Evolutionary conservation across 2,888 invertebrate species (phyloP).

Genomic region (Ophion ventricosus): DNA sequence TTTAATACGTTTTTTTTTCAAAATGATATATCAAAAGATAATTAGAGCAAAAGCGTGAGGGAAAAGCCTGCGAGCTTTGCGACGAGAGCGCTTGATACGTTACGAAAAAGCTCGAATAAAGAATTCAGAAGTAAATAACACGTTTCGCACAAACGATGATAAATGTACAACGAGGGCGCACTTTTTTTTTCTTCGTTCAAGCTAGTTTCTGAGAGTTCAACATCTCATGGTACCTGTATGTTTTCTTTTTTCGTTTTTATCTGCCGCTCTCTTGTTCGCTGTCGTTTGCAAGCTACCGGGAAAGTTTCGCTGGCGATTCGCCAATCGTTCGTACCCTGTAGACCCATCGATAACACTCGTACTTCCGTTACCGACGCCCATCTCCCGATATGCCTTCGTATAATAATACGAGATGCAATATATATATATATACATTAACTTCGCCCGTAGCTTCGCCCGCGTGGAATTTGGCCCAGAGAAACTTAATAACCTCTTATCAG

Average conservation of each 20-base stretch:
- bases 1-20: too few species aligned
- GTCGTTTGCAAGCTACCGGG: constrained; percentile 35
- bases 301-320: constrained; percentile 46
- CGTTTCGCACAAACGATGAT: too few species aligned
- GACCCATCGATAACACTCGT: constrained; percentile 27
- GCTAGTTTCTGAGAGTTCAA: neutral
- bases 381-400: constrained; percentile 23
- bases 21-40: too few species aligned
- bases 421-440: constrained; percentile 15
- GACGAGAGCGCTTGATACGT: too few species aligned
- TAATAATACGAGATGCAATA: neutral
- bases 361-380: constrained; percentile 28
- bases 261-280: constrained; percentile 44
- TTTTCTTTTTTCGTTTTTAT: constrained; percentile 2
- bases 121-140: too few species aligned
- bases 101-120: too few species aligned
- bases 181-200: neutral
- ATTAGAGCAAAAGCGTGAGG: too few species aligned
- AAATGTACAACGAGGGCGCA: too few species aligned
- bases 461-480: too few species aligned
- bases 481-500: too few species aligned
- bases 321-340: constrained; percentile 46
- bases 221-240: neutral
- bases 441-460: too few species aligned
- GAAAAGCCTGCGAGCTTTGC: too few species aligned